These are phyloP conservation scores for Benthosema pterotum DNA, from an alignment of 2,797 vertebrate genomes.

Conservation along the genomic window DNA sequence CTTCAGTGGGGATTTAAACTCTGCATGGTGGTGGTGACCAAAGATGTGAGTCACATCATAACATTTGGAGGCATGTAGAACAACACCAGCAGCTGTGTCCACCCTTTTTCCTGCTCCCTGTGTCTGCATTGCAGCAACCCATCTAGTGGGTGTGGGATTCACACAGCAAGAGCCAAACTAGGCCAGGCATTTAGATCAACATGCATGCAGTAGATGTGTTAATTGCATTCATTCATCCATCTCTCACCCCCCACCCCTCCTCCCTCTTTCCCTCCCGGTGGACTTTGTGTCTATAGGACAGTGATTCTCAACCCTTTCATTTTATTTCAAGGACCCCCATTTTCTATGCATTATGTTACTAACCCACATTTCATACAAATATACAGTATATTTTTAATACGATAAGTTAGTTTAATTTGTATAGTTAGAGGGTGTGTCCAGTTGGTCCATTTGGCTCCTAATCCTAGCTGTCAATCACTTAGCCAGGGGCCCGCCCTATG, in stretches of 20 bases:
- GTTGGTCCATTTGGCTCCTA: too few species aligned
- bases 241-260: slow-evolving; percentile 4
- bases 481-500: too few species aligned
- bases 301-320: background rate
- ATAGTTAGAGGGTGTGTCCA: too few species aligned
- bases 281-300: background rate
- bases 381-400: too few species aligned
- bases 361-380: too few species aligned
- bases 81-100: slow-evolving; percentile 23
- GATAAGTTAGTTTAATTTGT: too few species aligned
- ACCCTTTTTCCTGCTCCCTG: slow-evolving; percentile 26
- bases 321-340: too few species aligned
- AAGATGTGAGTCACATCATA: slow-evolving; percentile 3
- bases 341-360: too few species aligned
- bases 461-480: too few species aligned
- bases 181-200: slow-evolving; percentile 54
- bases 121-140: slow-evolving; percentile 68
- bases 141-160: slow-evolving; percentile 59
- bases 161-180: slow-evolving; percentile 42
- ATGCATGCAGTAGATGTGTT: slow-evolving; percentile 15
- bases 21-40: slow-evolving; percentile 10
- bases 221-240: slow-evolving; percentile 37
- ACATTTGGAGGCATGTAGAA: slow-evolving; percentile 21
- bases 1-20: too few species aligned
- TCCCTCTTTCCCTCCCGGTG: slow-evolving; percentile 4